These are phyloP conservation scores for Alsophila aescularia DNA, from an alignment of 2,888 invertebrate genomes.

Conservation along the genomic window DNA sequence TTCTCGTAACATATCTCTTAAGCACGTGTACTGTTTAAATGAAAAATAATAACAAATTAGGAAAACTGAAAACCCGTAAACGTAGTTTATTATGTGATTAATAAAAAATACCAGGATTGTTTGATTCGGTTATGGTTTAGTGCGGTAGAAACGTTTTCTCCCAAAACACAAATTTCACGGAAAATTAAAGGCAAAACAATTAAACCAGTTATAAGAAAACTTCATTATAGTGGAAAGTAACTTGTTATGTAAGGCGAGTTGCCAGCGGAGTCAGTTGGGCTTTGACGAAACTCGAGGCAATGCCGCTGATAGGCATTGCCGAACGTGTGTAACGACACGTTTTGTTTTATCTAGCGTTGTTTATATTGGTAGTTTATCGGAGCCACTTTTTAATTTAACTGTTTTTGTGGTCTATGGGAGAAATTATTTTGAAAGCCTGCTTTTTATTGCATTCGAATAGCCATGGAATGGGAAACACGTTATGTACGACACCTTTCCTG, in stretches of 20 bases:
- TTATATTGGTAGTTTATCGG: conserved; percentile 10
- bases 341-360: conserved; percentile 5
- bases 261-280: background rate
- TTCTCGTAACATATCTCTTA: too few relatives aligned
- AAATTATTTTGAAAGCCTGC: background rate
- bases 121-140: too few relatives aligned
- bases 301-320: conserved; percentile 1
- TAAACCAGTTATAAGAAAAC: background rate
- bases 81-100: too few relatives aligned
- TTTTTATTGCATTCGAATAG: background rate
- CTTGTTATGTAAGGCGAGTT: conserved; percentile 12
- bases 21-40: too few relatives aligned
- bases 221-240: conserved; percentile 7
- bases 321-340: conserved; percentile 19
- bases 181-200: too few relatives aligned
- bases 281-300: conserved; percentile 14
- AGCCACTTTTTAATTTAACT: conserved; percentile 4
- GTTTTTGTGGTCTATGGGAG: conserved; percentile 1
- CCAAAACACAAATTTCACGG: too few relatives aligned
- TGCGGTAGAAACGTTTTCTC: too few relatives aligned
- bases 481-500: too few relatives aligned
- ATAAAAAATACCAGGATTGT: too few relatives aligned
- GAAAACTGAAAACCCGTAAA: too few relatives aligned
- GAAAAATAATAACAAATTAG: too few relatives aligned
- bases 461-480: too few relatives aligned